Base-by-base conservation (phyloP, 2,797 vertebrate genomes). In the Artibeus jamaicensis region DNA sequence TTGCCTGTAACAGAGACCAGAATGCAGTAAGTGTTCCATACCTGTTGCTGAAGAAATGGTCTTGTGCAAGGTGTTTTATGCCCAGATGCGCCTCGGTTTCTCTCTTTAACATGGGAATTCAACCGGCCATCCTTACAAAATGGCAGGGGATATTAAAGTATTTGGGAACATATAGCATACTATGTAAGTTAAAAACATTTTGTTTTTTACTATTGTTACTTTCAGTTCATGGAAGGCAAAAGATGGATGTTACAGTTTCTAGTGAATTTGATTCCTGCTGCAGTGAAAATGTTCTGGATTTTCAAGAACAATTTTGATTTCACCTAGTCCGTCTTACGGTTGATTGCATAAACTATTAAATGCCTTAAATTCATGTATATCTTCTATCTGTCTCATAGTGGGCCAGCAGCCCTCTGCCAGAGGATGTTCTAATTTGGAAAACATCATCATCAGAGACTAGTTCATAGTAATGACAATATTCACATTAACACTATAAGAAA, bases 201-300 rank as follows among this genome's bases (percentile, higher is more conserved):
- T 50, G 44, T 42, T 50, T 50, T 91, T 78, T 37, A 55, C 37
- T 73, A 9, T 85, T 90, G 65, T 77, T 91, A 86, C 34, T 86
- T 91, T 96, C n/a, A 67, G 18, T 65, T 86, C 26, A 6, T 46
- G 46, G 14, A 67, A 91, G 46, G 70, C 86, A 89, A 86, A 92
- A 88, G 22, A 3, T 93, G 87, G 39, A 14, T 48, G 46, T 83
- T 90, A 21, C 11, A 89, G 55, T 91, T 84, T 67, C 22, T 91
- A 81, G 76, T 77, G 84, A 93, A 67, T 74, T 65, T 92, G 68
- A 88, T 7, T 29, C 32, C 19, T 81, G 71, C 32, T 85, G 1
- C 8, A 62, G 37, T 70, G 42, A 85, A 84, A 81, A 44, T 53
- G 32, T 91, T 86, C 37, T 90, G 65, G 22, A 90, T 92, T 92